Evolutionary conservation across 2,113 vertebrate species (phyloP).

Genomic region (Natator depressus): DNA sequence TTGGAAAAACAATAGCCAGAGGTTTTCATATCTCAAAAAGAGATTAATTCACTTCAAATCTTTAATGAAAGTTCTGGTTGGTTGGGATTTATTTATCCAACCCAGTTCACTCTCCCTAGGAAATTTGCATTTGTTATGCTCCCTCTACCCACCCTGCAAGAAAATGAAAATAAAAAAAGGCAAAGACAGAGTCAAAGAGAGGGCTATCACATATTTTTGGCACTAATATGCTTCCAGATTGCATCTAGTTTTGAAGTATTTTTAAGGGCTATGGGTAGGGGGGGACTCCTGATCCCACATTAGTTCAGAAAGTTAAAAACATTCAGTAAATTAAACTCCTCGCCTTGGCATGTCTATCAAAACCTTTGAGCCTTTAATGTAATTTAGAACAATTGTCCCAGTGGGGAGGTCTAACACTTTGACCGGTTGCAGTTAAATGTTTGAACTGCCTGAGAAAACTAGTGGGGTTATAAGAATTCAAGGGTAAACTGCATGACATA

Average conservation of each 20-base stretch:
- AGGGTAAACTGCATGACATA: slow-evolving; percentile 70
- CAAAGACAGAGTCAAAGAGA: slow-evolving; percentile 47
- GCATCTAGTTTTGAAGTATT: slow-evolving; percentile 67
- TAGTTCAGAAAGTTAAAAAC: slow-evolving; percentile 77
- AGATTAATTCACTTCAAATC: background rate
- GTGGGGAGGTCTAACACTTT: slow-evolving; percentile 74
- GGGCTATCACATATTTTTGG: slow-evolving; percentile 49
- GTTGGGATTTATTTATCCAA: background rate
- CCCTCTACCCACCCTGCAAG: slow-evolving; percentile 30
- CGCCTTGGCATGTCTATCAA: slow-evolving; percentile 68
- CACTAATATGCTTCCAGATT: slow-evolving; percentile 61
- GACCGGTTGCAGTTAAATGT: slow-evolving; percentile 72
- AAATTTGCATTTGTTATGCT: slow-evolving; percentile 39
- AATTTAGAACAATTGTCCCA: slow-evolving; percentile 81
- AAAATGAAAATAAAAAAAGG: slow-evolving; percentile 28
- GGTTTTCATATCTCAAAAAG: background rate
- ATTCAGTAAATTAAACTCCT: slow-evolving; percentile 74
- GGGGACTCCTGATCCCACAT: slow-evolving; percentile 54
- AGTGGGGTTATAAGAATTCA: slow-evolving; percentile 76
- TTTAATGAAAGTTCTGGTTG: background rate
- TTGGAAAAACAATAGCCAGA: background rate
- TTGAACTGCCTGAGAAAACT: slow-evolving; percentile 77
- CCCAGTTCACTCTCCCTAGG: slow-evolving; percentile 4
- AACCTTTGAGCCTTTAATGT: slow-evolving; percentile 77
- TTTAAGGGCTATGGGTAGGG: slow-evolving; percentile 63